Evolutionary conservation across 2,113 vertebrate genomes (phyloP), one percentile per base, ranked within the genome.

Genomic region (Pteronura brasiliensis): DNA sequence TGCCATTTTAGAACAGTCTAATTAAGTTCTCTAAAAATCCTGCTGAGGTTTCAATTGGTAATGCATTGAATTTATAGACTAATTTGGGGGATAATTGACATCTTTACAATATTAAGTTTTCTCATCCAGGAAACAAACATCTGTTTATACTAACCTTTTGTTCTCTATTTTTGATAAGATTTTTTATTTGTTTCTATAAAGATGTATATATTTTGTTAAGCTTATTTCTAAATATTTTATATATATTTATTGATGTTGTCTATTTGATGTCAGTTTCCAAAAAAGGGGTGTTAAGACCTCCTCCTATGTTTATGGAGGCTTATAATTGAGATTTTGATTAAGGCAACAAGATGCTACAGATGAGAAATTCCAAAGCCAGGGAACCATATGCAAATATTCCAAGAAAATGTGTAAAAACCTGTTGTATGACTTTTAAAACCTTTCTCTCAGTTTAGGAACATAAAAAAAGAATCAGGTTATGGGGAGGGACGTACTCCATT

Each of bases 311-410:
- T 85, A 67, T 86, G 76, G 12, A 63, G n/a, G n/a, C 49, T 72
- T 93, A 11, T 93, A 93, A 79, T 77, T 67, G 29, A 82, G 90
- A 69, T 87, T 91, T 91, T 63, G 47, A 63, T 77, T 69, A 91
- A 86, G 82, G 18, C 7, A 74, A 15, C 34, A 71, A 65, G 44
- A 74, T 84, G 85, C 25, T 49, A 36, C 39, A 65, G 44, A 49
- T 49, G 42, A 47, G 36, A 86, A 72, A 93, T 59, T 85, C 36
- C 20, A 90, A 95, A 93, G 36, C 23, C 20, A 74, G 12, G 34
- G 72, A 44, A 80, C 25, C 15, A 36, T 72, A 77, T 29, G 31
- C 63, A 93, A 80, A 93, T 89, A 71, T 47, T 65, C 34, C 77
- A 85, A 84, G 39, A 39, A 84, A 95, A 57, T 89, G 17, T 88